These are phyloP conservation scores for Odontesthes bonariensis DNA, from an alignment of 2,113 vertebrate species.

Conservation along the genomic window DNA sequence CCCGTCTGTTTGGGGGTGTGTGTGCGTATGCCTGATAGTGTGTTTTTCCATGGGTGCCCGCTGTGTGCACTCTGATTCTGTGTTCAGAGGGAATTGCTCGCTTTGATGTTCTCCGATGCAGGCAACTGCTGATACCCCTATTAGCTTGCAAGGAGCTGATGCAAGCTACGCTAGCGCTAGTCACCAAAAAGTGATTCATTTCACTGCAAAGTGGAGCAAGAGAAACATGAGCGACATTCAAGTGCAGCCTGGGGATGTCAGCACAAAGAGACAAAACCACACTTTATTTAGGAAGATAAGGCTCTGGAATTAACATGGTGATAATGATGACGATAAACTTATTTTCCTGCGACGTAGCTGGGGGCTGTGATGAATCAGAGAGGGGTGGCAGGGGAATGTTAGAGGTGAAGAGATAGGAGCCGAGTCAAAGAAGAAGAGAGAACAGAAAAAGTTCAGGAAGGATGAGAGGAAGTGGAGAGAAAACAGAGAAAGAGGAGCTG, in stretches of 20 bases:
- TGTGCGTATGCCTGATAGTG: constrained; percentile 29
- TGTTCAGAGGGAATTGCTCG: constrained; percentile 78
- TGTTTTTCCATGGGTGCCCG: constrained; percentile 69
- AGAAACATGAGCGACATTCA: constrained; percentile 56
- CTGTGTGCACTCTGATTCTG: constrained; percentile 75
- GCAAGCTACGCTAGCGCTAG: constrained; percentile 68
- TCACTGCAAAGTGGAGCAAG: constrained; percentile 54
- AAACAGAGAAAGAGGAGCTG: not conserved
- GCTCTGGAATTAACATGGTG: constrained; percentile 65
- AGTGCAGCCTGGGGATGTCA: constrained; percentile 74
- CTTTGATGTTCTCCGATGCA: constrained; percentile 83
- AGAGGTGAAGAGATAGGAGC: constrained; percentile 44
- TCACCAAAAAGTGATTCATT: constrained; percentile 47
- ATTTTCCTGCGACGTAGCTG: constrained; percentile 44
- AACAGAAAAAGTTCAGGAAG: constrained; percentile 21
- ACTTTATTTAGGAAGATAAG: constrained; percentile 79
- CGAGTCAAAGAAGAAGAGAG: not conserved
- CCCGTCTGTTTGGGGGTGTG: constrained; percentile 46
- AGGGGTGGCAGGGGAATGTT: not conserved
- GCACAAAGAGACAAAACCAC: constrained; percentile 74
- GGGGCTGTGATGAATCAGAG: constrained; percentile 65
- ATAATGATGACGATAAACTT: constrained; percentile 64
- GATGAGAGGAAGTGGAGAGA: constrained; percentile 18
- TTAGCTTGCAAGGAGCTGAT: constrained; percentile 81
- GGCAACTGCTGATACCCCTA: constrained; percentile 81